Evolutionary conservation across 2,797 vertebrate genomes (phyloP), one percentile per base, ranked within the genome.

Genomic region (Oreochromis mossambicus): DNA sequence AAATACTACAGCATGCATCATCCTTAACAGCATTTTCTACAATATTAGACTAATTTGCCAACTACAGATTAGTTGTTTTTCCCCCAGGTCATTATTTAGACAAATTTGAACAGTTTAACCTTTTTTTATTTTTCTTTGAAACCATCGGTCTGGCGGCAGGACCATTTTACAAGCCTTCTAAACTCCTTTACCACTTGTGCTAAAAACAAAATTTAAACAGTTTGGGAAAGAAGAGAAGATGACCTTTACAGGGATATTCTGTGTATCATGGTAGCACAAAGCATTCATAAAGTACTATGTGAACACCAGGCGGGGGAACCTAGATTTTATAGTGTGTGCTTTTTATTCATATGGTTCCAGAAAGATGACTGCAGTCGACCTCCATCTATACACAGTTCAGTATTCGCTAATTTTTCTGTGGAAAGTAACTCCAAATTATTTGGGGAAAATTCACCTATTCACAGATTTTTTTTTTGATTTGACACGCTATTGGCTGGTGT

Each of bases 141-240:
- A 34, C 2, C 32, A 34, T 34, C 9, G 3, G 29, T 34, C 29
- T 61, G 56, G 5, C 0, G 0, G 29, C 56, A 34, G 56, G 15
- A 61, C 17, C 9, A 61, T 61, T 61, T 26, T 26, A 54, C 21
- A 54, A 54, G 6, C 6, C 52, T 26, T 54, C 52, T 24, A 54
- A 54, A 54, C 52, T 34, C 29, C 56, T 61, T 6, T 61, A 61
- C 29, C 15, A 61, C 29, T 19, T 19, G 56, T 61, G 19, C 56
- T 61, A 61, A 61, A 4, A 1, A 0, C 8, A 11, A 34, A 19
- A 61, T 19, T 15, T 61, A 34, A 61, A 61, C 29, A 34, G 2
- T 34, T 19, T 34, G 29, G 29, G 1, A 58, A 58, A 58, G 8
- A 58, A 0, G 29, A 61, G 15, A 61, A 61, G 56, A 61, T 19